Conservation (phyloP, 2,888 invertebrate species). For the Suillia variegata region DNA sequence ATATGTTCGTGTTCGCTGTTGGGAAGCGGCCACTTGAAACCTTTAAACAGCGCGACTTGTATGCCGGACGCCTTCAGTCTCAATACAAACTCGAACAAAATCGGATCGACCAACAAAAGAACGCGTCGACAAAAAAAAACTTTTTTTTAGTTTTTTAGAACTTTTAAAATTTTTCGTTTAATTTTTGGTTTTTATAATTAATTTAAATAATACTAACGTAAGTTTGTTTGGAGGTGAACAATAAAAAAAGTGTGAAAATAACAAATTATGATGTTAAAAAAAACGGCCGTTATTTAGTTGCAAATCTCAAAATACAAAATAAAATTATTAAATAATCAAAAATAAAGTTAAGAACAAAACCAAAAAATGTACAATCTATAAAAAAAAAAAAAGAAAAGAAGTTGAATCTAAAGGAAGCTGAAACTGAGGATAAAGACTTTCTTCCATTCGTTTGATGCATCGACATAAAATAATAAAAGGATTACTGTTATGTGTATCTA, state of each 20-base stretch:
- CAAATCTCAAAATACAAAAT: not conserved
- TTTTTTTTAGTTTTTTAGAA: conserved; percentile 21
- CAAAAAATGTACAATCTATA: not conserved
- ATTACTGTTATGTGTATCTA: conserved; percentile 6
- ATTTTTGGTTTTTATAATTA: not conserved
- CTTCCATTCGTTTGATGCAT: not conserved
- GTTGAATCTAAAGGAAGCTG: conserved; percentile 1
- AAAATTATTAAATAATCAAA: no score
- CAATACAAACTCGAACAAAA: conserved; percentile 36
- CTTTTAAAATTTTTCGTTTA: conserved; percentile 14
- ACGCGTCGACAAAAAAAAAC: conserved; percentile 25
- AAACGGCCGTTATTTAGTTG: not conserved
- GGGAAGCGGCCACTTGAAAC: no score
- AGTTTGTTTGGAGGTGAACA: conserved; percentile 1
- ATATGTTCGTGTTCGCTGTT: no score
- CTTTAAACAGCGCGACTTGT: conserved; percentile 12
- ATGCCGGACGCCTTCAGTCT: conserved; percentile 32
- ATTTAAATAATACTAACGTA: conserved; percentile 11
- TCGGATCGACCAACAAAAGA: conserved; percentile 27
- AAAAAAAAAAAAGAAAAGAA: not conserved
- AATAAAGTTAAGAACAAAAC: no score
- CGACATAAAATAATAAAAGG: not conserved
- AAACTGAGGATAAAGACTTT: not conserved
- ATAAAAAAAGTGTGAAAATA: no score
- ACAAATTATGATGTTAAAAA: not conserved